Evolutionary conservation across 2,113 vertebrate species (phyloP).

Genomic region (Xerus inauris): DNA sequence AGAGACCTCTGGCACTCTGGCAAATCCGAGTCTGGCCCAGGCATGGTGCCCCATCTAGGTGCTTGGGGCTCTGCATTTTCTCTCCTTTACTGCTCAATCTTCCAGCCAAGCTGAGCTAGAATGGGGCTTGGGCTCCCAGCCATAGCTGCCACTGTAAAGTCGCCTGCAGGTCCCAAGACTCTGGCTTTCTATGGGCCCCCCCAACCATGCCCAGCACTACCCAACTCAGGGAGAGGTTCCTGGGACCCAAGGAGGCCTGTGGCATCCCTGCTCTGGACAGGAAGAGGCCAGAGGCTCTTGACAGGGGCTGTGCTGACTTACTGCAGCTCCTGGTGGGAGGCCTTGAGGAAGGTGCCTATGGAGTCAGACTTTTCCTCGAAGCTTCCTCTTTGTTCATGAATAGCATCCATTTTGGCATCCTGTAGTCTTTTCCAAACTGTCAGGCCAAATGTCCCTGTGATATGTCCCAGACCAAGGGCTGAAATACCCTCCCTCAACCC

Average conservation of each 20-base stretch:
- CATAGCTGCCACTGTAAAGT: not conserved
- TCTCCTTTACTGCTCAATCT: not conserved
- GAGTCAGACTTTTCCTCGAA: not conserved
- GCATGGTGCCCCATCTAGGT: not conserved
- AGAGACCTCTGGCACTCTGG: not conserved
- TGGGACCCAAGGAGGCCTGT: not conserved
- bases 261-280: not conserved
- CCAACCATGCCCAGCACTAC: not conserved
- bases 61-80: not conserved
- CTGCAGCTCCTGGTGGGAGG: not conserved
- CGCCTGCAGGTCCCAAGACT: not conserved
- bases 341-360: rapidly evolving
- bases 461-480: slow-evolving; percentile 1
- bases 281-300: no score
- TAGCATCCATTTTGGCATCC: rapidly evolving
- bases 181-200: not conserved
- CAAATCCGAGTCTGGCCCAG: not conserved
- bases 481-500: not conserved
- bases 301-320: slow-evolving; percentile 44
- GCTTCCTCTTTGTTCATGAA: not conserved
- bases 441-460: slow-evolving; percentile 73
- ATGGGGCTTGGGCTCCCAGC: not conserved
- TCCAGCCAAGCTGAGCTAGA: not conserved
- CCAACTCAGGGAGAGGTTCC: not conserved
- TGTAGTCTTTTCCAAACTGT: slow-evolving; percentile 60